Percentiles rank a stretch among this genome's conserved stretches.
Conservation (phyloP, 30 jellyfish, hydroid and myxozoan genomes). For the Cassiopea andromeda region DNA sequence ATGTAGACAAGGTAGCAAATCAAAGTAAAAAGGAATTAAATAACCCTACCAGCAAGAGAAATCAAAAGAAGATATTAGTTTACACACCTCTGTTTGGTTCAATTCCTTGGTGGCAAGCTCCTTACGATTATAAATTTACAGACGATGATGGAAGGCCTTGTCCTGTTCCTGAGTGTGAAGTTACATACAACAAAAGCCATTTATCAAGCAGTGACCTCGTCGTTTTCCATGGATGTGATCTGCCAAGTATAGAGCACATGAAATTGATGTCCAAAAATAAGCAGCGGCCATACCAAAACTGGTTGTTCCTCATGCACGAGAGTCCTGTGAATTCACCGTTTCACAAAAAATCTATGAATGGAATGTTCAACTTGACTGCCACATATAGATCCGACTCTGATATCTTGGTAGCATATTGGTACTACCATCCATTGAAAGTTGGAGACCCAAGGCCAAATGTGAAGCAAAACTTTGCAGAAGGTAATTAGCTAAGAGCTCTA, state of each 20-base stretch:
- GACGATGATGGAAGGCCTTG: conserved; percentile 73
- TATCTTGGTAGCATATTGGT: conserved; percentile 65
- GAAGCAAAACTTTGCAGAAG: conserved; percentile 75
- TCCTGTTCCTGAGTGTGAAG: conserved; percentile 66
- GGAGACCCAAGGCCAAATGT: conserved; percentile 5
- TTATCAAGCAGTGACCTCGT: conserved; percentile 72
- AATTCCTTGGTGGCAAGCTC: conserved; percentile 80
- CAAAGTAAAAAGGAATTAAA: too few relatives aligned
- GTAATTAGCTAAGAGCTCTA: neutral
- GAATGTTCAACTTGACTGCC: conserved; percentile 88
- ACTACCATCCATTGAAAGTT: conserved; percentile 14
- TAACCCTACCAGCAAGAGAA: neutral
- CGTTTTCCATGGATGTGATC: conserved; percentile 88
- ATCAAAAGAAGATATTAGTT: conserved; percentile 48
- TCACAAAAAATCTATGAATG: conserved; percentile 19
- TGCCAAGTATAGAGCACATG: conserved; percentile 65
- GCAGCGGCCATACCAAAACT: conserved; percentile 29
- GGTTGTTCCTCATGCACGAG: conserved; percentile 96
- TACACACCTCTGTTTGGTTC: conserved; percentile 83
- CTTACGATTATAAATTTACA: conserved; percentile 72
- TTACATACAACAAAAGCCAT: conserved; percentile 67
- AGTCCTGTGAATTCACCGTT: conserved; percentile 65
- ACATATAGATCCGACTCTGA: conserved; percentile 85
- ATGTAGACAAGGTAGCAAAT: too few relatives aligned
- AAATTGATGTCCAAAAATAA: conserved; percentile 22